phyloP scores from a whole-genome alignment of 2,797 vertebrate genomes.

The Bovichtus variegatus region DNA sequence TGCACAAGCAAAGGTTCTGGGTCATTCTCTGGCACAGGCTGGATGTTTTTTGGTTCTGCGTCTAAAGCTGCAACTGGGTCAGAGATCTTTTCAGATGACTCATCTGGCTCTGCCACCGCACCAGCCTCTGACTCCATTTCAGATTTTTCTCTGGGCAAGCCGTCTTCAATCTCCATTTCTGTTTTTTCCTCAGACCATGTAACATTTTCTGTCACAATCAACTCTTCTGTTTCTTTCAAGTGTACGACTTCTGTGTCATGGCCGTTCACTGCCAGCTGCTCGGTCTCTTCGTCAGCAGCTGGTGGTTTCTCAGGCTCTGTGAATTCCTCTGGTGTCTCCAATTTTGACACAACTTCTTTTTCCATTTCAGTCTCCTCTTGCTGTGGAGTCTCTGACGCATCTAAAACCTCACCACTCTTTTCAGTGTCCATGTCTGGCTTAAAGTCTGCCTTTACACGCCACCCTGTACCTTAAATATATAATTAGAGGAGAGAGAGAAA shows the following conservation, averaged over 20 bases:
- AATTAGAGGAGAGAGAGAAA: neutral
- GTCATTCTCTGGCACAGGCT: conserved; percentile 61
- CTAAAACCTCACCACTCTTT: conserved; percentile 69
- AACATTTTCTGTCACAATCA: conserved; percentile 35
- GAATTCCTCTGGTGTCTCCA: conserved; percentile 52
- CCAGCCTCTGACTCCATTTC: conserved; percentile 19
- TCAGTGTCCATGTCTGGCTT: conserved; percentile 79
- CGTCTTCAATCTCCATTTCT: conserved; percentile 12
- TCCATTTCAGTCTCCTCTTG: conserved; percentile 63
- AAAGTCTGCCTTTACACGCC: conserved; percentile 56
- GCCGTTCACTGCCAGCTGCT: conserved; percentile 54
- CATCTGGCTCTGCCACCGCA: conserved; percentile 49
- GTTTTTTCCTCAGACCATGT: conserved; percentile 1
- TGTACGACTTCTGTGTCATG: conserved; percentile 21
- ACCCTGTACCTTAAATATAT: conserved; percentile 65
- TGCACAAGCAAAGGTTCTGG: conserved; percentile 60
- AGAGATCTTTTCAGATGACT: conserved; percentile 66
- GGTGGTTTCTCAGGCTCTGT: conserved; percentile 68
- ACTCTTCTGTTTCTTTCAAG: conserved; percentile 32
- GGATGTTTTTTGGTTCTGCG: conserved; percentile 54
- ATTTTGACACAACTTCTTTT: conserved; percentile 60
- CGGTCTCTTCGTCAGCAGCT: conserved; percentile 54
- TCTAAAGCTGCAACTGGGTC: conserved; percentile 48
- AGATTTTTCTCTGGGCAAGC: conserved; percentile 26
- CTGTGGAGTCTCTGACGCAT: conserved; percentile 61